Evolutionary conservation across 2,113 vertebrate genomes (phyloP).

Genomic region (Eublepharis macularius): DNA sequence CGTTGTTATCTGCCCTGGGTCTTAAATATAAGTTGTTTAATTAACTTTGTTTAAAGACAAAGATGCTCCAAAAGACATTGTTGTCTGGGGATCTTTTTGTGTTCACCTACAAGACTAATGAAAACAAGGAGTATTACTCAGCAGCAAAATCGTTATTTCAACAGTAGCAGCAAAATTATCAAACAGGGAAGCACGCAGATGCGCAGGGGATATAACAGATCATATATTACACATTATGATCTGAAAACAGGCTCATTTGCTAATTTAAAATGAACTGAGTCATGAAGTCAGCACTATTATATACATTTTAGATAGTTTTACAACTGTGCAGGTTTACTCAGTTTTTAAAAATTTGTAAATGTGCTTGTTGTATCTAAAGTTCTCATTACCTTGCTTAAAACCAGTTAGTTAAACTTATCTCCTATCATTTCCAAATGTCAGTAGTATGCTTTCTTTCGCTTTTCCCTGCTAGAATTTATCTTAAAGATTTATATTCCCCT

Average conservation of each 20-base stretch:
- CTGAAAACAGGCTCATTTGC: not conserved
- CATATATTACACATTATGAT: not conserved
- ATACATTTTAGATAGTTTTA: not conserved
- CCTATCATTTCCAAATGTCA: not conserved
- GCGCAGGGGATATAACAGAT: not conserved
- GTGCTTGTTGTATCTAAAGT: not conserved
- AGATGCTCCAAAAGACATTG: no score
- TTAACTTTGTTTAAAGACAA: no score
- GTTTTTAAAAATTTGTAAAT: not conserved
- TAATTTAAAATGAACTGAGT: not conserved
- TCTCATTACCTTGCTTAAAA: not conserved
- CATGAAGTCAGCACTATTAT: not conserved
- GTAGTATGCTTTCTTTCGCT: not conserved
- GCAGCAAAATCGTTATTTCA: not conserved
- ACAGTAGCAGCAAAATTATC: not conserved
- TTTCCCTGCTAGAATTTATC: not conserved
- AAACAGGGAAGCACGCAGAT: not conserved
- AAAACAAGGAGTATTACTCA: no score
- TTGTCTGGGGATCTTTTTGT: no score
- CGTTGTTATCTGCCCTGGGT: no score
- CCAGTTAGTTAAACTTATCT: not conserved
- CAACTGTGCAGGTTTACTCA: not conserved
- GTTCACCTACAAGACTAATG: no score
- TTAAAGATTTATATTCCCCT: no score
- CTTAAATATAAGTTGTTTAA: no score